Evolutionary conservation across 2,797 vertebrate species (phyloP).

Genomic region (Serranus cabrilla): DNA sequence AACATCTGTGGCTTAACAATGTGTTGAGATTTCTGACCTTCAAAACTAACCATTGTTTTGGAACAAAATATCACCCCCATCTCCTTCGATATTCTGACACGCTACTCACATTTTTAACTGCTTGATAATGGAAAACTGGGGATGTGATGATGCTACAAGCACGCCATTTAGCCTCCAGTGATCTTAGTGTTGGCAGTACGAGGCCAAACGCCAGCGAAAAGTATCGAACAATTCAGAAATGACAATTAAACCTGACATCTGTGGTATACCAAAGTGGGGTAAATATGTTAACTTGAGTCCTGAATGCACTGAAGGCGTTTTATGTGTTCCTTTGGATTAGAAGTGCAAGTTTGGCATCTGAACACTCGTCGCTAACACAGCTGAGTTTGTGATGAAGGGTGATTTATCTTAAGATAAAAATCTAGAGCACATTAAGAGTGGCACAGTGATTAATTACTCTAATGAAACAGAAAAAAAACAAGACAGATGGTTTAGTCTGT

Average conservation of each 20-base stretch:
- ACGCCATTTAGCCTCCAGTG: background rate
- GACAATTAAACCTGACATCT: background rate
- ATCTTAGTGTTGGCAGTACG: background rate
- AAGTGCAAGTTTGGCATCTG: slow-evolving; percentile 11
- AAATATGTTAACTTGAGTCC: background rate
- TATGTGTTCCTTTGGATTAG: background rate
- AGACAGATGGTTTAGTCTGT: background rate
- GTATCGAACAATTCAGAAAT: background rate
- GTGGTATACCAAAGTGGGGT: background rate
- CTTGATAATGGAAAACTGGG: slow-evolving; percentile 32
- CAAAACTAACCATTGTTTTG: slow-evolving; percentile 36
- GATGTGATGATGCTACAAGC: background rate
- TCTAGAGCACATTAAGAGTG: background rate
- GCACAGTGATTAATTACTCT: slow-evolving; percentile 13
- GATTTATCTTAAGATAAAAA: slow-evolving; percentile 16
- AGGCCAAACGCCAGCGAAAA: background rate
- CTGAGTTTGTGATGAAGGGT: slow-evolving; percentile 1
- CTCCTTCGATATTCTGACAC: slow-evolving; percentile 32
- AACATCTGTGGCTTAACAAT: slow-evolving; percentile 38
- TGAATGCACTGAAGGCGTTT: background rate
- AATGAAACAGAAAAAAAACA: background rate
- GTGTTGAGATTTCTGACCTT: slow-evolving; percentile 27
- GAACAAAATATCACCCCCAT: slow-evolving; percentile 7
- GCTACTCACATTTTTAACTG: slow-evolving; percentile 34
- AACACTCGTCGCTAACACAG: background rate